Evolutionary conservation across 2,113 vertebrate genomes (phyloP).

Genomic region (Lasiurus cinereus): DNA sequence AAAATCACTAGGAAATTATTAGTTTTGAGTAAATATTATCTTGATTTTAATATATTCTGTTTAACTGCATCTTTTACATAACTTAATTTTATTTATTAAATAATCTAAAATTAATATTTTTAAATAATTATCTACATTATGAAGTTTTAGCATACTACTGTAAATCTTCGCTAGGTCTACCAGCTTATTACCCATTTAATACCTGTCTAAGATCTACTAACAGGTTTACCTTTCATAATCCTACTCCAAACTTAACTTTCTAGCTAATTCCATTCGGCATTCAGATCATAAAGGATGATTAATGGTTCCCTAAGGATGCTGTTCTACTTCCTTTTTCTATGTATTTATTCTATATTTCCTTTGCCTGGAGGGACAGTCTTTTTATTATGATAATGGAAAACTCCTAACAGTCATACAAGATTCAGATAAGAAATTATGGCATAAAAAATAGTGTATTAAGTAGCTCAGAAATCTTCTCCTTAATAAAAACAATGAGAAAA

Average conservation of each 20-base stretch:
- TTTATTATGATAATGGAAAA: conserved; percentile 48
- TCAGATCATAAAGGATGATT: conserved; percentile 36
- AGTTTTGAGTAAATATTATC: background rate
- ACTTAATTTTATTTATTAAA: conserved; percentile 8
- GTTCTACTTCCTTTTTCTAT: conserved; percentile 4
- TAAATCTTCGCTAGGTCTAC: background rate
- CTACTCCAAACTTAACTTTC: background rate
- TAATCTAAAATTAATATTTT: conserved; percentile 3
- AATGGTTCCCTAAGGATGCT: background rate
- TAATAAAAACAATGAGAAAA: conserved; percentile 38
- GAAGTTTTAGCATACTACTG: background rate
- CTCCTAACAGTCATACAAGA: background rate
- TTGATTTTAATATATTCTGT: background rate
- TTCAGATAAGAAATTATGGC: background rate
- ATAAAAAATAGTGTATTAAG: background rate
- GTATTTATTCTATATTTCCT: conserved; percentile 37
- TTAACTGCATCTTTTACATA: background rate
- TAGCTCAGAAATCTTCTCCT: background rate
- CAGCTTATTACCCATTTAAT: too few relatives aligned
- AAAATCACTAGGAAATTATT: conserved; percentile 51
- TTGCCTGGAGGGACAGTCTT: background rate
- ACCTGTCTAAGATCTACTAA: too few relatives aligned
- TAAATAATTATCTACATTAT: conserved; percentile 17
- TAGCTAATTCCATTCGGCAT: background rate
- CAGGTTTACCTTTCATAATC: too few relatives aligned